A percentile compares a stretch with the other conserved stretches of the same genome.
These are phyloP conservation scores for Caenorhabditis inopinata DNA, from an alignment of 1,140 invertebrate genomes.

Conservation along the genomic window DNA sequence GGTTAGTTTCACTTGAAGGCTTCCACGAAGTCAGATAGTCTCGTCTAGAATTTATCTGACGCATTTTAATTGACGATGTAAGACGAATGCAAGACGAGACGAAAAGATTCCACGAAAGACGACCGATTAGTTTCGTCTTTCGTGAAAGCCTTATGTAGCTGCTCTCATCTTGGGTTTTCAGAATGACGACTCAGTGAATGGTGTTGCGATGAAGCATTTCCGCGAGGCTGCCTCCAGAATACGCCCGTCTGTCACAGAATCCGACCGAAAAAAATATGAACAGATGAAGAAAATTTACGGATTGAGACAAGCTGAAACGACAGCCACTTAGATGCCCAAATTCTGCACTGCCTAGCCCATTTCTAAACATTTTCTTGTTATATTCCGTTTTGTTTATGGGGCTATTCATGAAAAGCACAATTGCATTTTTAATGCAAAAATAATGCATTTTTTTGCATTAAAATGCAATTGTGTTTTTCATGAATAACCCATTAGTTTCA, in stretches of 20 bases:
- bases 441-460: too few relatives aligned
- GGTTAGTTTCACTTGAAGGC: background rate
- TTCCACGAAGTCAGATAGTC: background rate
- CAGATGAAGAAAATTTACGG: slow-evolving; percentile 45
- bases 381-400: background rate
- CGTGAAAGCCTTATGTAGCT: too few relatives aligned
- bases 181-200: slow-evolving; percentile 51
- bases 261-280: slow-evolving; percentile 48
- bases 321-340: background rate
- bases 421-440: too few relatives aligned
- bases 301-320: background rate
- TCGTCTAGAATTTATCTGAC: background rate
- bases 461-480: too few relatives aligned
- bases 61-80: too few relatives aligned
- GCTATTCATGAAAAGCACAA: too few relatives aligned
- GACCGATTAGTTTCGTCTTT: too few relatives aligned
- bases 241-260: slow-evolving; percentile 75
- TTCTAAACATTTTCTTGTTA: background rate
- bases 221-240: slow-evolving; percentile 75
- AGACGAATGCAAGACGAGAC: too few relatives aligned
- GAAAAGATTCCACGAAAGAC: too few relatives aligned
- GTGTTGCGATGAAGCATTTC: slow-evolving; percentile 71
- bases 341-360: too few relatives aligned
- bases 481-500: too few relatives aligned
- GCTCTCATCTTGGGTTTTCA: slow-evolving; percentile 14